phyloP scores from a whole-genome alignment of 2,113 vertebrate genomes.

The Rhinichthys klamathensis region DNA sequence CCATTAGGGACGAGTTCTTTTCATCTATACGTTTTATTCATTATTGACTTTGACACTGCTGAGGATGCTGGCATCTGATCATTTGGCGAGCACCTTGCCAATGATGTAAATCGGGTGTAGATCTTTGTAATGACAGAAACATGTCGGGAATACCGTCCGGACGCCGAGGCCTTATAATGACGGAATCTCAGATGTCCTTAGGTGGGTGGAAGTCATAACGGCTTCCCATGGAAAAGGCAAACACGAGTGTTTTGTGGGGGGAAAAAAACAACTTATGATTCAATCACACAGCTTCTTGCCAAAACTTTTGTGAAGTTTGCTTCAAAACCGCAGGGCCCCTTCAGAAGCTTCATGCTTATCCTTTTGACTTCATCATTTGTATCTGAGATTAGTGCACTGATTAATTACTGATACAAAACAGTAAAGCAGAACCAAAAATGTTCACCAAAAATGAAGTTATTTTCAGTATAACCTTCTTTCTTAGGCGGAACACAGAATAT shows the following conservation, averaged over 20 bases:
- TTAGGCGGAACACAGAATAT: not conserved
- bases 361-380: not conserved
- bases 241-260: constrained; percentile 2
- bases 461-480: not conserved
- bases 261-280: not conserved
- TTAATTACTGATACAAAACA: not conserved
- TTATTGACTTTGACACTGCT: constrained; percentile 79
- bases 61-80: constrained; percentile 44
- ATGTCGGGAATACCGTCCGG: constrained; percentile 6
- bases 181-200: constrained; percentile 15
- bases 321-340: not conserved
- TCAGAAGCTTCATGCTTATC: not conserved
- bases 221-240: constrained; percentile 27
- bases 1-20: constrained; percentile 75
- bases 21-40: constrained; percentile 64
- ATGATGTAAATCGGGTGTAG: constrained; percentile 47
- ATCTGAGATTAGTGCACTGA: not conserved
- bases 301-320: constrained; percentile 28
- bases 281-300: not conserved
- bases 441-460: not conserved
- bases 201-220: constrained; percentile 26
- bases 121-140: constrained; percentile 46
- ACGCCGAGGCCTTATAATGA: constrained; percentile 23
- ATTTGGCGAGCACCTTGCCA: constrained; percentile 30
- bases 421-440: not conserved